phyloP scores from a whole-genome alignment of 2,888 invertebrate genomes.

The Odontothrips loti region DNA sequence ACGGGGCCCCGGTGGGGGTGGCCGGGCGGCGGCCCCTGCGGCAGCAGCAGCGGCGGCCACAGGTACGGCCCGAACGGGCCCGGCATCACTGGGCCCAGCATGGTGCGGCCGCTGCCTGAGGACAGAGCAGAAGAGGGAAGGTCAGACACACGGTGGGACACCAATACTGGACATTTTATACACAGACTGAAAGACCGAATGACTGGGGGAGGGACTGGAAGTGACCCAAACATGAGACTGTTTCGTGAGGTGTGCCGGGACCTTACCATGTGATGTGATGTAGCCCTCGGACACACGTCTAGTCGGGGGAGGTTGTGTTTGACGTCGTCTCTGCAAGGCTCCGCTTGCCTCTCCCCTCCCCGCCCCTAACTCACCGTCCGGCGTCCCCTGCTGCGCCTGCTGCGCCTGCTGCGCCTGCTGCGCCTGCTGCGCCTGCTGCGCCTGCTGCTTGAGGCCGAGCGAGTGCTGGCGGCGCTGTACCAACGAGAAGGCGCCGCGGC shows the following conservation, averaged over 20 bases:
- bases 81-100: constrained; percentile 33
- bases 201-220: too few species aligned
- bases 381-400: neutral
- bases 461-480: constrained; percentile 29
- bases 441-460: constrained; percentile 1
- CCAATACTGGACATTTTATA: too few species aligned
- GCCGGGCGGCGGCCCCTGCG: constrained; percentile 34
- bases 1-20: constrained; percentile 12
- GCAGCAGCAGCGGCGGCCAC: constrained; percentile 35
- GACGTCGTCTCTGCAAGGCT: too few species aligned
- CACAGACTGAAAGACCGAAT: too few species aligned
- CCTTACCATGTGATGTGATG: too few species aligned
- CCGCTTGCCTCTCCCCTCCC: too few species aligned
- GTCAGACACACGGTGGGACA: too few species aligned
- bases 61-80: constrained; percentile 35
- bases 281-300: too few species aligned
- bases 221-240: too few species aligned
- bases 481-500: constrained; percentile 27
- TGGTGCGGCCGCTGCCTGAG: constrained; percentile 30
- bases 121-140: neutral
- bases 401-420: neutral
- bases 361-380: neutral
- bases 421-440: neutral
- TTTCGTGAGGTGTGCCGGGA: too few species aligned
- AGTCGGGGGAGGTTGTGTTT: too few species aligned